A percentile compares a stretch with the other conserved stretches of the same genome.
Conservation (phyloP, 2,113 vertebrate species). For the Oryzias woworae region DNA sequence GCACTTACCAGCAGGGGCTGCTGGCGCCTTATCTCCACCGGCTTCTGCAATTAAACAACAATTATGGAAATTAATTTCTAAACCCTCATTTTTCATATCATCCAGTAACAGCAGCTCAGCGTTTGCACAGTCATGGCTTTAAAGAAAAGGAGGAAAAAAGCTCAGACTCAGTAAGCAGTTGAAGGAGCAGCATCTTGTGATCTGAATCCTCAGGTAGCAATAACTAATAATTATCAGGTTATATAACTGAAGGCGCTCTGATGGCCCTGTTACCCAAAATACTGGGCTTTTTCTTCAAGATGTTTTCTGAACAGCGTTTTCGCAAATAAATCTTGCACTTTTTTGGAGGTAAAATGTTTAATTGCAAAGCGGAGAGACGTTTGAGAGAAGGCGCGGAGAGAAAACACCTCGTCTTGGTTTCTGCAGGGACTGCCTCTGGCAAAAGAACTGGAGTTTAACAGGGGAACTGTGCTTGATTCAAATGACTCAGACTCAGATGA, state of each 20-base stretch:
- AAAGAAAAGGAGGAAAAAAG: background rate
- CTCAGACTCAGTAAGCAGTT: conserved; percentile 27
- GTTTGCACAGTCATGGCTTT: conserved; percentile 24
- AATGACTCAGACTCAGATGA: conserved; percentile 46
- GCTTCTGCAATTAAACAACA: conserved; percentile 68
- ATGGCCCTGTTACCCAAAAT: background rate
- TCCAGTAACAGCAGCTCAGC: conserved; percentile 21
- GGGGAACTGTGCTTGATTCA: conserved; percentile 31
- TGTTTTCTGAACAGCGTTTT: no score
- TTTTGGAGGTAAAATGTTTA: background rate
- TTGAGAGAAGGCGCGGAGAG: conserved; percentile 6
- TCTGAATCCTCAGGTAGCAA: conserved; percentile 41
- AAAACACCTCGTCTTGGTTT: conserved; percentile 30
- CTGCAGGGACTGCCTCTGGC: conserved; percentile 45
- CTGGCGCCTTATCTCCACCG: conserved; percentile 59
- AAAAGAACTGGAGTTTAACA: conserved; percentile 31
- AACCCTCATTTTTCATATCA: conserved; percentile 49
- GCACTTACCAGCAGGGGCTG: conserved; percentile 77
- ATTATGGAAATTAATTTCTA: conserved; percentile 57
- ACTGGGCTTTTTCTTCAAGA: background rate
- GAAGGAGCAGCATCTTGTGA: conserved; percentile 43
- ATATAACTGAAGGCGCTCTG: conserved; percentile 20
- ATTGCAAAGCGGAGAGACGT: background rate
- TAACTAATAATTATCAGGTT: conserved; percentile 20
- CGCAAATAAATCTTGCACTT: no score